phyloP scores from a whole-genome alignment of 2,113 vertebrate genomes.

The Oryzias javanicus region DNA sequence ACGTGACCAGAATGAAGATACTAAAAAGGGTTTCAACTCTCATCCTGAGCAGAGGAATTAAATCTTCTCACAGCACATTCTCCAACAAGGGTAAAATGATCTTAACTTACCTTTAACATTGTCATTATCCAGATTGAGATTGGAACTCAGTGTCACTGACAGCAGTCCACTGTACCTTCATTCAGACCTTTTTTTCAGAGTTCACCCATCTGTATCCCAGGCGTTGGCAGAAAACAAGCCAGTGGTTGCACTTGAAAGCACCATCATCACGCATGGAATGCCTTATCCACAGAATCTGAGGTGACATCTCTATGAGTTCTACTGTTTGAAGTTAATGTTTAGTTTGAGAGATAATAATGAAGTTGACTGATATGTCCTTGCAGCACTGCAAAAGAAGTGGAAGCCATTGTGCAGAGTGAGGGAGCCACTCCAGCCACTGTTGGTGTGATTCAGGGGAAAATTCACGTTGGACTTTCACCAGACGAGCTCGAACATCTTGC shows the following conservation, averaged over 20 bases:
- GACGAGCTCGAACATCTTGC: conserved; percentile 82
- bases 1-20: conserved; percentile 51
- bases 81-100: conserved; percentile 60
- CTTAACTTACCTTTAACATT: background rate
- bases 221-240: conserved; percentile 81
- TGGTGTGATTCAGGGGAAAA: conserved; percentile 79
- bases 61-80: conserved; percentile 45
- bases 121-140: background rate
- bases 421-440: conserved; percentile 86
- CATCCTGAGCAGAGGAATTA: conserved; percentile 50
- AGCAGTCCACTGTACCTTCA: conserved; percentile 15
- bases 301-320: conserved; percentile 52
- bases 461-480: conserved; percentile 81
- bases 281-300: conserved; percentile 87
- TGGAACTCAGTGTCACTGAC: background rate
- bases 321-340: background rate
- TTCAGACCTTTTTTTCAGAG: conserved; percentile 75
- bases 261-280: conserved; percentile 92
- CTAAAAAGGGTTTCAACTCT: conserved; percentile 52
- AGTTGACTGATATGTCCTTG: background rate
- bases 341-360: background rate
- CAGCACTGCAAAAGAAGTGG: conserved; percentile 86
- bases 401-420: conserved; percentile 79
- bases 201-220: conserved; percentile 80
- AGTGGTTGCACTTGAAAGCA: conserved; percentile 88